Conservation (phyloP, 2,888 invertebrate genomes). For the Drosophila austrosaltans region DNA sequence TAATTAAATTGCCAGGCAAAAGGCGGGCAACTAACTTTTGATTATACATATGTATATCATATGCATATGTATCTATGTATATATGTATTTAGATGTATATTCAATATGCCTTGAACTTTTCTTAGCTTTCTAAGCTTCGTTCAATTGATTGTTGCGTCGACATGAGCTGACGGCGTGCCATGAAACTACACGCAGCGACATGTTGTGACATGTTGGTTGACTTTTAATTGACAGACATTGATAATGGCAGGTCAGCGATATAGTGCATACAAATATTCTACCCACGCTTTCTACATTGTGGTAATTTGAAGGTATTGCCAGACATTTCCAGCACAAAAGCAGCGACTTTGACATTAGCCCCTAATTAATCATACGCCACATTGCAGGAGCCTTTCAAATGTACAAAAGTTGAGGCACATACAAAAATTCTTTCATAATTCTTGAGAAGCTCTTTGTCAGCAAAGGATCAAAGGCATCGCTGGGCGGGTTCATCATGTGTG, state of each 20-base stretch:
- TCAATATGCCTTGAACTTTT: constrained; percentile 43
- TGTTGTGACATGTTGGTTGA: constrained; percentile 56
- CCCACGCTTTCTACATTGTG: constrained; percentile 39
- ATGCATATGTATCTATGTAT: constrained; percentile 31
- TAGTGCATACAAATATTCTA: constrained; percentile 1
- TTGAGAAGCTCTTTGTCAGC: constrained; percentile 41
- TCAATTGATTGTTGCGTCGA: constrained; percentile 60
- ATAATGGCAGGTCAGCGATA: constrained; percentile 53
- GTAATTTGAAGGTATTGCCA: constrained; percentile 26
- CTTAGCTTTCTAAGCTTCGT: constrained; percentile 21
- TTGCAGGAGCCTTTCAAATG: no score
- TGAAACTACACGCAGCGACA: constrained; percentile 37
- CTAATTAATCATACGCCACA: constrained; percentile 61
- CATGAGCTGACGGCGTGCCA: constrained; percentile 50
- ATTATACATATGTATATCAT: constrained; percentile 39
- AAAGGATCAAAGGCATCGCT: constrained; percentile 39
- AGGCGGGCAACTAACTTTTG: constrained; percentile 40
- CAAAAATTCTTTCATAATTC: constrained; percentile 37
- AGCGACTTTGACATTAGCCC: constrained; percentile 56
- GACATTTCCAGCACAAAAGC: constrained; percentile 27
- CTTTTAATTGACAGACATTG: constrained; percentile 67
- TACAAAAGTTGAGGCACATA: constrained; percentile 16
- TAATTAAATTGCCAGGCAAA: constrained; percentile 61
- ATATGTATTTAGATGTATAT: constrained; percentile 1
- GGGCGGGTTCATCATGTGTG: constrained; percentile 7